These are phyloP conservation scores for Sesia bembeciformis DNA, from an alignment of 2,888 invertebrate species.

Conservation along the genomic window DNA sequence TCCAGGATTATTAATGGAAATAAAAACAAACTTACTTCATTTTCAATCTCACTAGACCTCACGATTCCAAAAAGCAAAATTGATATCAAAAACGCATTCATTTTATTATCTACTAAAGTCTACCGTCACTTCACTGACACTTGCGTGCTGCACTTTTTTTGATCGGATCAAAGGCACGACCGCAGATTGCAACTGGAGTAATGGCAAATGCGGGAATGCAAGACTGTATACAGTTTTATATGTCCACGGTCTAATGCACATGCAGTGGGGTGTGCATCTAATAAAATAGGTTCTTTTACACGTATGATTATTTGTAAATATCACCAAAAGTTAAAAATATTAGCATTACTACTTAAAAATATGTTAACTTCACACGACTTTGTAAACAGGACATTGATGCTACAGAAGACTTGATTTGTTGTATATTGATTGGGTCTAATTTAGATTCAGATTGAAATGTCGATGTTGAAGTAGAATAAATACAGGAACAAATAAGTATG, in stretches of 20 bases:
- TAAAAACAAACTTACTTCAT: constrained; percentile 35
- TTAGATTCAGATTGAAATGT: no score
- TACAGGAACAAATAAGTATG: no score
- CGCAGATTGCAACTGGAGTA: constrained; percentile 9
- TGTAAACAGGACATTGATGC: no score
- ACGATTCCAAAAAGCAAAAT: constrained; percentile 57
- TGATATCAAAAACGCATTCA: constrained; percentile 51
- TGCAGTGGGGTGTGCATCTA: constrained; percentile 40
- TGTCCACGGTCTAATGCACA: constrained; percentile 33
- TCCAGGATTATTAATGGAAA: not conserved
- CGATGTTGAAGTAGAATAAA: no score
- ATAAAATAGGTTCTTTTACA: no score
- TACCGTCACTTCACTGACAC: constrained; percentile 52
- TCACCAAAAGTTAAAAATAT: no score
- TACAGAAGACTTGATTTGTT: no score
- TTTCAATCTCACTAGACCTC: constrained; percentile 47
- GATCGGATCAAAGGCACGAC: constrained; percentile 1
- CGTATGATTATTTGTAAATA: no score
- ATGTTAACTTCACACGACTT: no score
- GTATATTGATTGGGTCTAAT: no score
- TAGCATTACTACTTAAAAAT: no score
- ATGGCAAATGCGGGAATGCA: constrained; percentile 52
- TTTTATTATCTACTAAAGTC: constrained; percentile 25
- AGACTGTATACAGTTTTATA: constrained; percentile 50
- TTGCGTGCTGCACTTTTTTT: constrained; percentile 8